Conservation (phyloP, 1,140 invertebrate species). For the Eurosta solidaginis region DNA sequence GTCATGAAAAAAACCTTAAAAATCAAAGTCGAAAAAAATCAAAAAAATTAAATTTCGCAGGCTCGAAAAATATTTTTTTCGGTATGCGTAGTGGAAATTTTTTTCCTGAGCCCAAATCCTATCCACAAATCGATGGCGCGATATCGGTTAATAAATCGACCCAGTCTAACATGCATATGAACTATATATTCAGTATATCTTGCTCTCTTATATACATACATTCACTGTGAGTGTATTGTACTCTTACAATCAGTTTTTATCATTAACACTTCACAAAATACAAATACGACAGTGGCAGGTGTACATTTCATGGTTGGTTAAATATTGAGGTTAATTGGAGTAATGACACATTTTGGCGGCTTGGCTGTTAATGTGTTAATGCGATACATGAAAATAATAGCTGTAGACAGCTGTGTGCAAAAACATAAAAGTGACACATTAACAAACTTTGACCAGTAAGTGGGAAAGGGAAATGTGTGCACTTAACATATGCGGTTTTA, state of each 20-base stretch:
- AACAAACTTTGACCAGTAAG: not conserved
- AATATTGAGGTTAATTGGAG: conserved; percentile 5
- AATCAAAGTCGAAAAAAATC: no score
- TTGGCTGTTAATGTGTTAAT: not conserved
- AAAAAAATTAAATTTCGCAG: no score
- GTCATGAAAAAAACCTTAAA: no score
- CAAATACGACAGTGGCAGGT: not conserved
- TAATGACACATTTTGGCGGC: conserved; percentile 4
- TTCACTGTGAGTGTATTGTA: not conserved
- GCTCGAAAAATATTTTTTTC: no score
- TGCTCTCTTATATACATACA: not conserved
- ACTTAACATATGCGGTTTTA: no score
- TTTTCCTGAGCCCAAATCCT: no score
- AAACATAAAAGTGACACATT: not conserved
- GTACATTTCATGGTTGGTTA: not conserved
- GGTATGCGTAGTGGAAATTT: no score
- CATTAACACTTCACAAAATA: not conserved
- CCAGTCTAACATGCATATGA: no score
- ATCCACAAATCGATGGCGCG: no score
- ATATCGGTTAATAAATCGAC: no score
- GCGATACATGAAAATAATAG: not conserved
- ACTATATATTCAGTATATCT: not conserved
- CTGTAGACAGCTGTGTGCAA: not conserved
- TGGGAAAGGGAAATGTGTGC: no score
- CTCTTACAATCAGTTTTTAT: not conserved